Evolutionary conservation across 2,113 vertebrate species (phyloP).

Genomic region (Myxocyprinus asiaticus): DNA sequence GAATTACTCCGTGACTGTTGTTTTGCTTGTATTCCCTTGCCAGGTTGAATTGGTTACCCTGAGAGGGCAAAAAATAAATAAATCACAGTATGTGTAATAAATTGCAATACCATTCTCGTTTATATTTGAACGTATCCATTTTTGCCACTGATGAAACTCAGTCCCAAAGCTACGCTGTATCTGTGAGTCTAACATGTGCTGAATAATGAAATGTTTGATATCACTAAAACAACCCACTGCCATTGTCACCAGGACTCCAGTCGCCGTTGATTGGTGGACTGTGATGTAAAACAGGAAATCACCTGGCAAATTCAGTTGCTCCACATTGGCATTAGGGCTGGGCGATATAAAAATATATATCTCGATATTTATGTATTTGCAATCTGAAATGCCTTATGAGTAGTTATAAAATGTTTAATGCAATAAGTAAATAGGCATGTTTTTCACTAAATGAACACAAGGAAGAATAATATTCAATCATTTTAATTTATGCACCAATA

Average conservation of each 20-base stretch:
- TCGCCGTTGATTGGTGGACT: not conserved
- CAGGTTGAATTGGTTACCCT: conserved; percentile 32
- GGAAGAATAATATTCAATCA: too few species aligned
- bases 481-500: too few species aligned
- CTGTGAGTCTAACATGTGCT: conserved; percentile 65
- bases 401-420: too few species aligned
- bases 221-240: conserved; percentile 64
- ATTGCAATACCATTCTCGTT: conserved; percentile 63
- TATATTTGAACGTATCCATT: conserved; percentile 76
- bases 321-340: not conserved
- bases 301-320: not conserved
- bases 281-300: conserved; percentile 15
- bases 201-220: conserved; percentile 76
- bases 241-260: not conserved
- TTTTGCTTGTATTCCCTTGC: conserved; percentile 26
- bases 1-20: conserved; percentile 9
- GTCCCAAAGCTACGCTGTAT: conserved; percentile 71
- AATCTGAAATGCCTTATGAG: too few species aligned
- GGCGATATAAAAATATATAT: too few species aligned
- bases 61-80: conserved; percentile 49
- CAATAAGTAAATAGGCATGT: too few species aligned
- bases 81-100: conserved; percentile 40
- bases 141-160: conserved; percentile 69
- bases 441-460: too few species aligned
- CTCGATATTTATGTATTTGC: too few species aligned